A percentile compares a stretch with the other conserved stretches of the same genome.
Evolutionary conservation across 2,113 vertebrate genomes (phyloP).

Genomic region (Rhizomys pruinosus): DNA sequence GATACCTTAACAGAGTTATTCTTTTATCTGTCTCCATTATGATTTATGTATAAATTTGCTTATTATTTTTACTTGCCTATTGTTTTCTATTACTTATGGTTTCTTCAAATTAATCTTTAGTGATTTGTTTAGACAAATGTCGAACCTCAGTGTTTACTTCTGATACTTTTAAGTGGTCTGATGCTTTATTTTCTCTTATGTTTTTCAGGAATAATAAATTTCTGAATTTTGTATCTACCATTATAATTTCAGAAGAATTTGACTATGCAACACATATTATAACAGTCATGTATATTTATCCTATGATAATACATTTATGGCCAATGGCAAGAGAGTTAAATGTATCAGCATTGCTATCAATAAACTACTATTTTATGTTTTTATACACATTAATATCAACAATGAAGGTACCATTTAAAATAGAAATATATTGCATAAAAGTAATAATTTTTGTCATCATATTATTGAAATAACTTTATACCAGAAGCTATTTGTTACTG

Average conservation of each 20-base stretch:
- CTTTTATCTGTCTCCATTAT: conserved; percentile 35
- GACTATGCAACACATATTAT: conserved; percentile 76
- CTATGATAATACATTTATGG: conserved; percentile 78
- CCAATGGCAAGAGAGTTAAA: conserved; percentile 51
- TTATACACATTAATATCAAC: conserved; percentile 71
- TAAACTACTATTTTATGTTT: conserved; percentile 82
- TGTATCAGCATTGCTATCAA: conserved; percentile 57
- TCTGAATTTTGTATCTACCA: conserved; percentile 35
- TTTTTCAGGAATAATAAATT: conserved; percentile 78
- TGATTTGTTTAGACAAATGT: conserved; percentile 46
- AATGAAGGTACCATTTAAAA: conserved; percentile 81
- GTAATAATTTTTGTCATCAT: conserved; percentile 39
- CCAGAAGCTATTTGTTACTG: not conserved
- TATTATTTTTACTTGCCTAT: conserved; percentile 32
- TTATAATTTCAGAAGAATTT: conserved; percentile 82
- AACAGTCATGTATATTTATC: conserved; percentile 78
- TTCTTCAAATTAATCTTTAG: conserved; percentile 47
- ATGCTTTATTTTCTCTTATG: conserved; percentile 66
- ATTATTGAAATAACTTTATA: conserved; percentile 27
- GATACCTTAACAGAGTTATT: not conserved
- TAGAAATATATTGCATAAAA: conserved; percentile 37
- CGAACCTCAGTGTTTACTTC: conserved; percentile 17
- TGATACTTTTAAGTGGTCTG: conserved; percentile 42
- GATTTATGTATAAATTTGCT: not conserved
- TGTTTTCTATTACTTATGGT: conserved; percentile 37